Conservation (phyloP, 1,140 invertebrate genomes). For the Steinernema feltiae region DNA sequence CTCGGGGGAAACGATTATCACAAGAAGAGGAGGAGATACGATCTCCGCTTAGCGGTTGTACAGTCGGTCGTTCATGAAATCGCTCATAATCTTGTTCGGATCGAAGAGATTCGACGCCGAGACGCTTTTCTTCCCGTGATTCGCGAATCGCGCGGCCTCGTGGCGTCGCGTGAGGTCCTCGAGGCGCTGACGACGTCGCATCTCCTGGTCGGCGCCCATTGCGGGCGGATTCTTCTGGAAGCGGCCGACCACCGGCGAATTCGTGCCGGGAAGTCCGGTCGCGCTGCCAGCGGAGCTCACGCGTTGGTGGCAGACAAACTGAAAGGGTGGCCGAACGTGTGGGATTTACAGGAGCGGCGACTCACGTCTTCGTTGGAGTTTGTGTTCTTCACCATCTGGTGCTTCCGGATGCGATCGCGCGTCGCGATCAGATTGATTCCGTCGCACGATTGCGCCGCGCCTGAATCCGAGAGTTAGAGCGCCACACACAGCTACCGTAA, state of each 20-base stretch:
- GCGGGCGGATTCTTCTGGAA: neutral
- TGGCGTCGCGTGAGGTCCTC: neutral
- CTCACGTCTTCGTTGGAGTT: neutral
- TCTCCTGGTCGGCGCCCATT: neutral
- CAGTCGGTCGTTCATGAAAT: constrained; percentile 3
- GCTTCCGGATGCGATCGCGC: neutral
- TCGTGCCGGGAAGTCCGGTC: neutral
- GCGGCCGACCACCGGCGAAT: neutral
- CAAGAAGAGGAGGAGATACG: no score
- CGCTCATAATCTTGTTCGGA: constrained; percentile 5
- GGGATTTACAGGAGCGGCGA: neutral
- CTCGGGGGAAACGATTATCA: no score
- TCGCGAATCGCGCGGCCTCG: neutral
- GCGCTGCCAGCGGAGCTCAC: constrained; percentile 1
- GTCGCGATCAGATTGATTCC: constrained; percentile 4
- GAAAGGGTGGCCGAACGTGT: neutral
- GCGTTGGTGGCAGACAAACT: neutral
- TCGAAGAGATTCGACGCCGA: constrained; percentile 2
- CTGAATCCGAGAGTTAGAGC: neutral
- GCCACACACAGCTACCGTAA: neutral
- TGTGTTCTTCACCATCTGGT: neutral
- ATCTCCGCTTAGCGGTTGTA: no score
- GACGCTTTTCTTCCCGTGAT: constrained; percentile 1
- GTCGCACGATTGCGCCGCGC: neutral
- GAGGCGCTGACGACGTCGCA: neutral